Percentiles rank a stretch among this genome's conserved stretches.
phyloP scores from a whole-genome alignment of 1,140 invertebrate species.

The Rhopalosiphum padi region DNA sequence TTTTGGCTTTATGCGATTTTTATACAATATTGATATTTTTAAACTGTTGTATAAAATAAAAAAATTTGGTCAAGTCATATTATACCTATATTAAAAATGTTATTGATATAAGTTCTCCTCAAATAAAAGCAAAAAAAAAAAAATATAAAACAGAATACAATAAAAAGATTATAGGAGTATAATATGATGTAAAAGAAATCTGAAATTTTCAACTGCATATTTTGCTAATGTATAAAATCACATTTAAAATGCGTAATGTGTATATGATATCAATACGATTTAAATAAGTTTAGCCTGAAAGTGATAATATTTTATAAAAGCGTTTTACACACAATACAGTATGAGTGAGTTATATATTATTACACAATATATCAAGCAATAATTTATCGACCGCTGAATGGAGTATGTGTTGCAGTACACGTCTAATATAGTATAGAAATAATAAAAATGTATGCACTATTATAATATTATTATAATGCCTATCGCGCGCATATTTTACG shows the following conservation, averaged over 20 bases:
- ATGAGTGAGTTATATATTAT: not conserved
- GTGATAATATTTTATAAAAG: not conserved
- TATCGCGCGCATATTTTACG: not conserved
- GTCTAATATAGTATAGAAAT: not conserved
- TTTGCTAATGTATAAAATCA: not conserved
- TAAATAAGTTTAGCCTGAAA: not conserved
- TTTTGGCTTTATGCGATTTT: not conserved
- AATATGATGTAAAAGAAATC: not conserved
- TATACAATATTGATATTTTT: not conserved
- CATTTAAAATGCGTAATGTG: not conserved
- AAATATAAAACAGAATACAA: not conserved
- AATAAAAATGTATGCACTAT: not conserved
- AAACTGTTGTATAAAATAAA: not conserved
- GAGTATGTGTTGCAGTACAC: not conserved
- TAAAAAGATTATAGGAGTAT: too few species aligned
- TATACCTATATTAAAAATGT: not conserved
- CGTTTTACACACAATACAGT: not conserved
- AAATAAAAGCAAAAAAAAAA: not conserved
- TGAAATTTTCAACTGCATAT: not conserved
- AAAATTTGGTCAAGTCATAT: too few species aligned
- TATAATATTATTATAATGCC: not conserved
- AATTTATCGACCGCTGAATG: not conserved
- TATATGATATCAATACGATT: not conserved
- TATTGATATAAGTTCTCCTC: not conserved
- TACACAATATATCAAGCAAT: not conserved